Conservation (phyloP, 2,113 vertebrate species). For the Cardinalis cardinalis region DNA sequence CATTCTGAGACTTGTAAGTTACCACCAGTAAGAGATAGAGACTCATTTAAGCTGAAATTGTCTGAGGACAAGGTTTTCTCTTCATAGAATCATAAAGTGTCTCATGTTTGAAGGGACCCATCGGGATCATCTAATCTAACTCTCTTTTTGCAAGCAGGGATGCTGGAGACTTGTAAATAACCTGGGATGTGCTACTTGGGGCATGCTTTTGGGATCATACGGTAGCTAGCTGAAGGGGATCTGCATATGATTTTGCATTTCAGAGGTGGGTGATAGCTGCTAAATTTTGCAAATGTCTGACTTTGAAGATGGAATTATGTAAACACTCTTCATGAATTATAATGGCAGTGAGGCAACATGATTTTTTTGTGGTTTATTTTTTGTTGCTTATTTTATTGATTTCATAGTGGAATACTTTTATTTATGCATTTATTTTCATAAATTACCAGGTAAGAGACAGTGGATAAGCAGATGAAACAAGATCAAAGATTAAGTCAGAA, state of each 20-base stretch:
- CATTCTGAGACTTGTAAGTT: neutral
- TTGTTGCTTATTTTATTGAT: constrained; percentile 56
- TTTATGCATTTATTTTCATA: constrained; percentile 50
- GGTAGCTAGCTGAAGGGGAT: neutral
- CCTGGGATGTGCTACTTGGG: neutral
- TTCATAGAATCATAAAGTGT: neutral
- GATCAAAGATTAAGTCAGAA: constrained; percentile 37
- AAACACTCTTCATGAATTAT: constrained; percentile 34
- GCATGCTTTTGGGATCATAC: neutral
- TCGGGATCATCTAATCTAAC: neutral
- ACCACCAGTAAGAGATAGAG: neutral
- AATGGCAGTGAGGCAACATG: neutral
- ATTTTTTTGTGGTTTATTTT: constrained; percentile 35
- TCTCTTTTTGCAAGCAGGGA: neutral
- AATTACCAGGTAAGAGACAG: constrained; percentile 42
- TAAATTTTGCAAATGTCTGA: constrained; percentile 26
- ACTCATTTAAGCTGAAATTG: neutral
- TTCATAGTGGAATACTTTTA: constrained; percentile 15
- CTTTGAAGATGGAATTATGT: constrained; percentile 48
- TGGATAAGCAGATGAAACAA: constrained; percentile 53
- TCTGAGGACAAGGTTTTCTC: neutral
- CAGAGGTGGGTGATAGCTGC: constrained; percentile 3
- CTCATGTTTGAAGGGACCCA: neutral
- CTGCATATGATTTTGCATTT: constrained; percentile 19
- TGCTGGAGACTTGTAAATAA: neutral